phyloP scores from a whole-genome alignment of 2,113 vertebrate genomes.

The cat (Felis catus) region DNA sequence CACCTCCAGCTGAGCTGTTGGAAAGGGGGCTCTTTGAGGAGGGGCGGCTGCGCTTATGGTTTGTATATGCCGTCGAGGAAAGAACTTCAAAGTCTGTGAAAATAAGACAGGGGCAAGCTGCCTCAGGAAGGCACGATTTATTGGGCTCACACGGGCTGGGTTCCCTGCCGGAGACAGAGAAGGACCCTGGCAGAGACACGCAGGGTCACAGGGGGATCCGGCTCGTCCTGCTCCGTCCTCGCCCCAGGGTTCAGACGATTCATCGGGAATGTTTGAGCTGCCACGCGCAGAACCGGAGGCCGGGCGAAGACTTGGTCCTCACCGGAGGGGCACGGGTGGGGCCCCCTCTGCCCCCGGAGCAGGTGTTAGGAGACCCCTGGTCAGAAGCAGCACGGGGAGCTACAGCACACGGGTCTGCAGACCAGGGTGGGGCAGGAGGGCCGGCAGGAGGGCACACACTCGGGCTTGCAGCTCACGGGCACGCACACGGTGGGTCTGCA shows the following conservation, averaged over 20 bases:
- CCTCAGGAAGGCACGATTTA: fast-evolving
- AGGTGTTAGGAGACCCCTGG: fast-evolving
- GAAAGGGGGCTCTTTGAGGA: background rate
- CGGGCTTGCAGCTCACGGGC: background rate
- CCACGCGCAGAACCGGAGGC: fast-evolving
- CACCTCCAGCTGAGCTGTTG: background rate
- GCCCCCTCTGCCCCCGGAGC: fast-evolving
- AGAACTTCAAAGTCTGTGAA: background rate
- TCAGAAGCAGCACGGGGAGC: background rate
- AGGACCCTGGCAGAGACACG: no score
- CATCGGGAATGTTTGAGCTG: fast-evolving
- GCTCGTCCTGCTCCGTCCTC: background rate
- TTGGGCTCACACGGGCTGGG: background rate
- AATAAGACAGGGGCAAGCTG: background rate
- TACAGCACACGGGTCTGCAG: background rate
- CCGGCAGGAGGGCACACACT: background rate
- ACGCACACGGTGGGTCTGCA: fast-evolving
- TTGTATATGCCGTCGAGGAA: background rate
- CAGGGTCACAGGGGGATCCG: fast-evolving
- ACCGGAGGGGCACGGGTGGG: fast-evolving
- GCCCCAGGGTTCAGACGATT: background rate
- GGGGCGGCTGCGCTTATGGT: no score
- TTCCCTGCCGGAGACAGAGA: background rate
- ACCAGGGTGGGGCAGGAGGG: background rate
- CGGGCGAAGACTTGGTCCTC: fast-evolving